phyloP scores from a whole-genome alignment of 2,113 vertebrate genomes.

The Oophaga pumilio region DNA sequence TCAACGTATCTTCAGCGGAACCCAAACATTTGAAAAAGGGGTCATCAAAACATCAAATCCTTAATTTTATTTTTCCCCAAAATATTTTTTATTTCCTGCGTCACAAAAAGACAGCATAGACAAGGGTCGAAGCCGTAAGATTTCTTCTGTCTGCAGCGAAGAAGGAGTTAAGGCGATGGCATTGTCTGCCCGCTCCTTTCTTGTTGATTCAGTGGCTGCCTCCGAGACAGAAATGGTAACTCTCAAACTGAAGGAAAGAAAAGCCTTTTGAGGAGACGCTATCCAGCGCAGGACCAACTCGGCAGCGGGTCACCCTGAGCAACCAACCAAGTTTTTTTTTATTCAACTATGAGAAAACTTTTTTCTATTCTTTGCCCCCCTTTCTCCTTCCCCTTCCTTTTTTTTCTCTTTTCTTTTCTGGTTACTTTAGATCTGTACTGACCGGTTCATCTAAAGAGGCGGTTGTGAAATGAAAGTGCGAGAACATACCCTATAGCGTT shows the following conservation, averaged over 20 bases:
- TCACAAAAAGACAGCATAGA: background rate
- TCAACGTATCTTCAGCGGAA: background rate
- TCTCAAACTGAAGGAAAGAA: constrained; percentile 59
- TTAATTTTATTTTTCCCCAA: too few relatives aligned
- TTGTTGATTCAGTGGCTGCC: constrained; percentile 59
- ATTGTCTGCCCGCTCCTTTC: background rate
- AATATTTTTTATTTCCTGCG: too few relatives aligned
- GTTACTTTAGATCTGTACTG: constrained; percentile 12
- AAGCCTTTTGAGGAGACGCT: constrained; percentile 60
- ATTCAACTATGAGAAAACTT: constrained; percentile 65
- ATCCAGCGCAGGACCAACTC: constrained; percentile 62
- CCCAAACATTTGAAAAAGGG: background rate
- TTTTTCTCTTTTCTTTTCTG: background rate
- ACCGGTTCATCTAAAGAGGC: constrained; percentile 6
- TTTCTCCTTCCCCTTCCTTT: background rate
- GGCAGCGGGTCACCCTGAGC: constrained; percentile 68
- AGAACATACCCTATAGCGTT: background rate
- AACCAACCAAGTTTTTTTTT: constrained; percentile 61
- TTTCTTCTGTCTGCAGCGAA: background rate
- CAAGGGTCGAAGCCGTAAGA: background rate
- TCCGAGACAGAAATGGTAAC: constrained; percentile 61
- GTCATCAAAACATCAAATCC: background rate
- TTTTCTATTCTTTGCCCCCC: constrained; percentile 7
- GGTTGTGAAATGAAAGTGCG: background rate
- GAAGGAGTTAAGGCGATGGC: background rate